Conservation (phyloP, 2,888 invertebrate species). For the Lithophane socia region DNA sequence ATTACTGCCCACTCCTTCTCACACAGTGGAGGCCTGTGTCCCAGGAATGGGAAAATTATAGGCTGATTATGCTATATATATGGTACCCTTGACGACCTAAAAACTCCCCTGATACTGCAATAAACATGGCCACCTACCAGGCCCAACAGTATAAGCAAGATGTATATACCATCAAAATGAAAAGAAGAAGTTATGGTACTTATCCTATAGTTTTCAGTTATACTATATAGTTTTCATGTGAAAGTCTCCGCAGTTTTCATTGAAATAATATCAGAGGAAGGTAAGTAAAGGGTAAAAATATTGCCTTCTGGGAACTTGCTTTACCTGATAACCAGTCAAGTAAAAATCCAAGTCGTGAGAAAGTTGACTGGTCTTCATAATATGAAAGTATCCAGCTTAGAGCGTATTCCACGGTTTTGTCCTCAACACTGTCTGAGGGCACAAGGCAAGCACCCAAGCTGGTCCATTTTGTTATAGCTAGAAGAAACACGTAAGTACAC, state of each 20-base stretch:
- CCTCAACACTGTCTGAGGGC: conserved; percentile 79
- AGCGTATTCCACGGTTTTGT: conserved; percentile 81
- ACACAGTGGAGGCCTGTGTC: no score
- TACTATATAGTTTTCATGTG: neutral
- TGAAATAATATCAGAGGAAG: neutral
- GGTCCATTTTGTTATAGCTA: conserved; percentile 86
- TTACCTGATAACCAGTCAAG: conserved; percentile 87
- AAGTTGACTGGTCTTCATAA: conserved; percentile 74
- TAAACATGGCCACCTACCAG: no score
- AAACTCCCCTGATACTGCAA: no score
- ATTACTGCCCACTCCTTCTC: no score
- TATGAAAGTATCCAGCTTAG: conserved; percentile 85
- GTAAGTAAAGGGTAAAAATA: neutral
- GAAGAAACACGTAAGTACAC: conserved; percentile 30
- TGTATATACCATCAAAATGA: no score
- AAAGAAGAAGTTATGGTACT: no score
- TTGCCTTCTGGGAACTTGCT: neutral
- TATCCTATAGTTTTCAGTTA: no score
- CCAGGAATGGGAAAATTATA: no score
- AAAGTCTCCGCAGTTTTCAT: neutral
- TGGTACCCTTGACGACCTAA: no score
- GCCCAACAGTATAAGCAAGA: no score
- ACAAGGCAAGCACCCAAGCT: conserved; percentile 83
- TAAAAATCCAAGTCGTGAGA: conserved; percentile 80
- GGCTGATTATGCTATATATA: no score